A percentile compares a stretch with the other conserved stretches of the same genome.
These are phyloP conservation scores for Atta texana DNA, from an alignment of 1,140 invertebrate species.

Conservation along the genomic window DNA sequence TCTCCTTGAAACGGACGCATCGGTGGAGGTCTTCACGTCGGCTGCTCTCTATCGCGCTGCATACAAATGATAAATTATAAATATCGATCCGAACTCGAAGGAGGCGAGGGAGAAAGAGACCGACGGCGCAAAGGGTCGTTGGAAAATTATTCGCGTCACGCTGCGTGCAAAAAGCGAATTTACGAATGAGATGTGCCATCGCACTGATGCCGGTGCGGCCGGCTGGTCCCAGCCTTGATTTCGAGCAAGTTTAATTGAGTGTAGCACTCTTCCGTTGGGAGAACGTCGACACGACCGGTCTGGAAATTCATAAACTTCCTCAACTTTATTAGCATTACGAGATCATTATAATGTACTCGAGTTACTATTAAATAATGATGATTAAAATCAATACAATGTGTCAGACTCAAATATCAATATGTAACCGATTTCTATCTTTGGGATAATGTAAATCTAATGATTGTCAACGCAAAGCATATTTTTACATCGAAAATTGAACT, in stretches of 20 bases:
- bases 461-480: background rate
- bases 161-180: slow-evolving; percentile 77
- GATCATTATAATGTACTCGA: slow-evolving; percentile 28
- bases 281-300: slow-evolving; percentile 69
- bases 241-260: slow-evolving; percentile 85
- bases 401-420: background rate
- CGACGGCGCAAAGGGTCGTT: slow-evolving; percentile 59
- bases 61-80: slow-evolving; percentile 87
- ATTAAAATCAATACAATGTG: slow-evolving; percentile 21
- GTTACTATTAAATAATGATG: slow-evolving; percentile 14
- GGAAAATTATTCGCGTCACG: slow-evolving; percentile 80
- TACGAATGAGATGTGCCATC: slow-evolving; percentile 79
- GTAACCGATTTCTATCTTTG: background rate
- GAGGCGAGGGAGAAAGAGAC: slow-evolving; percentile 23
- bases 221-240: slow-evolving; percentile 79
- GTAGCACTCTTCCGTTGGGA: slow-evolving; percentile 77
- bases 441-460: background rate
- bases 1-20: slow-evolving; percentile 69
- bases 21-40: slow-evolving; percentile 70
- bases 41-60: slow-evolving; percentile 80
- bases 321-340: slow-evolving; percentile 57
- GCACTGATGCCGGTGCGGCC: slow-evolving; percentile 71
- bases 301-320: slow-evolving; percentile 61
- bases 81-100: slow-evolving; percentile 81
- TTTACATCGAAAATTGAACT: slow-evolving; percentile 34